A percentile compares a stretch with the other conserved stretches of the same genome.
phyloP scores from a whole-genome alignment of 2,888 invertebrate species.

The Epicampocera succincta region DNA sequence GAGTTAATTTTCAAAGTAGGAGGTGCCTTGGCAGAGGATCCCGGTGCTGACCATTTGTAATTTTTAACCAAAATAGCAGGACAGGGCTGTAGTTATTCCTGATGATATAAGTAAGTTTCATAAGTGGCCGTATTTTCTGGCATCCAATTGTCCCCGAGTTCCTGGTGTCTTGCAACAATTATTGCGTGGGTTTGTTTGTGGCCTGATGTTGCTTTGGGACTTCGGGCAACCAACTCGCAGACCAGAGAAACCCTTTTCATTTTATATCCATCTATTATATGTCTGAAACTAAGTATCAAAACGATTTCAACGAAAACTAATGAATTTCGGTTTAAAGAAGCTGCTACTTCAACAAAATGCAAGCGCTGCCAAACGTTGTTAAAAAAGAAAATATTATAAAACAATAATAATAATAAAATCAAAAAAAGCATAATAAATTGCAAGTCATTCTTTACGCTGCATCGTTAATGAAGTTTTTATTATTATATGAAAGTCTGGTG shows the following conservation, averaged over 20 bases:
- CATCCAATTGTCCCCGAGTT: too few species aligned
- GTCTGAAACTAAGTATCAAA: background rate
- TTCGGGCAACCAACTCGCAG: background rate
- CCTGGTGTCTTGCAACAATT: too few species aligned
- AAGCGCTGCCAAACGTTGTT: constrained; percentile 1
- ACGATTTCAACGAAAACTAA: background rate
- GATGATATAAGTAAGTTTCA: too few species aligned
- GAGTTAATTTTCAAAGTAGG: too few species aligned
- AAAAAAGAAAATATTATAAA: background rate
- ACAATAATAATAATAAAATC: background rate
- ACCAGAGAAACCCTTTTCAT: too few species aligned
- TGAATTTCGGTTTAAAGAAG: constrained; percentile 29
- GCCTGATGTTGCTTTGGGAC: too few species aligned
- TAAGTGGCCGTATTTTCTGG: too few species aligned
- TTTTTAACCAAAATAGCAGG: too few species aligned
- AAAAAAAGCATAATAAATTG: constrained; percentile 1
- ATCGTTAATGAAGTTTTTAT: constrained; percentile 8
- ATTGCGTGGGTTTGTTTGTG: too few species aligned
- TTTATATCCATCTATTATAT: background rate
- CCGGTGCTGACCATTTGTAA: too few species aligned
- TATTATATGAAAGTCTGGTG: constrained; percentile 26
- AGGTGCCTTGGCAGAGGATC: too few species aligned
- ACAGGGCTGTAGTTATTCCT: too few species aligned
- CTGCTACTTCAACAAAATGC: constrained; percentile 8
- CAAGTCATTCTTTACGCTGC: background rate